Evolutionary conservation across 2,888 invertebrate species (phyloP), one percentile per base, ranked within the genome.

Genomic region (Chloromyia formosa): DNA sequence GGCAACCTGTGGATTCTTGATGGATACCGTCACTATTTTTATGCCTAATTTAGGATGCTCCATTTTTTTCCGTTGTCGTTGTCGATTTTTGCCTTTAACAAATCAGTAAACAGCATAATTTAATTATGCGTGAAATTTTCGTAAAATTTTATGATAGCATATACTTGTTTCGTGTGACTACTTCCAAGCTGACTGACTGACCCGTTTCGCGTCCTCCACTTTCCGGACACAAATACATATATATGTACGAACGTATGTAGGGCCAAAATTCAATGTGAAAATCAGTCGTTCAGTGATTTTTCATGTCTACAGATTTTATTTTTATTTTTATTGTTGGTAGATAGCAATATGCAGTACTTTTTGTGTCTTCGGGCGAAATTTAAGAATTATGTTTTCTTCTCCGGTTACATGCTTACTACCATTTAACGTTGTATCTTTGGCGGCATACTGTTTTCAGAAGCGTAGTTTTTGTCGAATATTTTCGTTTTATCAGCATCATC

Each of bases 71-170:
- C 49, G 12, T 49, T 12, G 16, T 35, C 7, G 27, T 7, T 35
- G 27, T 35, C 27, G 27, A 35, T 35, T 35, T 35, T 35, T 2
- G 53, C 18, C 1, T 18, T 56, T 56, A 56, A 56, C 56, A 56
- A 56, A 56, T 56, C 56, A 56, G 20, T 56, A 56, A 18, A 56
- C 56, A 56, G 56, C 18, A 4, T 18, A 5, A 56, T 20, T 56
- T 56, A 56, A 56, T 56, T 56, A 56, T 56, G 56, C 56, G 20
- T 56, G 56, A 56, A 56, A 56, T 56, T 56, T 49, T 3, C 49
- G 16, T 12, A 49, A 3, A 49, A 12, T 49, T 49, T 49, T 49
- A 49, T 12, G 49, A 49, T 49, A n/a, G 12, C 49, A 3, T n/a
- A 12, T 49, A n/a, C n/a, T n/a, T n/a, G n/a, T n/a, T n/a, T 49